These are phyloP conservation scores for Astur gentilis DNA, from an alignment of 2,113 vertebrate genomes.

Conservation along the genomic window DNA sequence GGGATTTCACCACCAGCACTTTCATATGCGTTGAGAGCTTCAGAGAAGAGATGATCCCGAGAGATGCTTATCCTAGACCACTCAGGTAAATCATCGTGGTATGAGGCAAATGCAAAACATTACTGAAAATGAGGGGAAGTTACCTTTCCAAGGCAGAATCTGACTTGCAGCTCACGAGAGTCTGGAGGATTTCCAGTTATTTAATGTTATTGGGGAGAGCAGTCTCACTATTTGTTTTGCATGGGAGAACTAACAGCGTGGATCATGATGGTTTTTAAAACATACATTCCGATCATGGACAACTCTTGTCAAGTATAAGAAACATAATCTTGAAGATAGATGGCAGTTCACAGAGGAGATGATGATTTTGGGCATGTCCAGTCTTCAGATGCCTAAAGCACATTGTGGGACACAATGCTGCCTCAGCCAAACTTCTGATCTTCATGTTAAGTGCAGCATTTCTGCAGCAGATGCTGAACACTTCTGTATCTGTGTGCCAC, in stretches of 20 bases:
- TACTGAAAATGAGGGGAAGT: neutral
- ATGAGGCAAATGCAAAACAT: neutral
- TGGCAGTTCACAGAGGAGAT: neutral
- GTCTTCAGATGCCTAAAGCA: neutral
- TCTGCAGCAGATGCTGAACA: neutral
- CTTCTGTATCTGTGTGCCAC: neutral
- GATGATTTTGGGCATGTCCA: neutral
- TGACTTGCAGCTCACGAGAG: neutral
- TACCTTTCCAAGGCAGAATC: neutral
- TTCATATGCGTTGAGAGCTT: slow-evolving; percentile 6
- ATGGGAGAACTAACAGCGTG: neutral
- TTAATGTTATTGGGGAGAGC: neutral
- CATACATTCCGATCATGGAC: neutral
- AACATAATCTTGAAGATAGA: neutral
- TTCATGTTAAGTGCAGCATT: neutral
- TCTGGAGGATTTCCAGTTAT: neutral
- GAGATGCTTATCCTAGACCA: neutral
- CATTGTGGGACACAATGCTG: neutral
- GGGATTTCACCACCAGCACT: slow-evolving; percentile 14
- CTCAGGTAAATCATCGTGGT: neutral
- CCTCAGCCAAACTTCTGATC: neutral
- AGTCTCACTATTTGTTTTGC: neutral
- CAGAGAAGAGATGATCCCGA: slow-evolving; percentile 8
- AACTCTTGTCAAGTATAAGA: neutral
- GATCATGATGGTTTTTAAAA: neutral